phyloP scores from a whole-genome alignment of 2,888 invertebrate genomes.

The Oscheius sp. region DNA sequence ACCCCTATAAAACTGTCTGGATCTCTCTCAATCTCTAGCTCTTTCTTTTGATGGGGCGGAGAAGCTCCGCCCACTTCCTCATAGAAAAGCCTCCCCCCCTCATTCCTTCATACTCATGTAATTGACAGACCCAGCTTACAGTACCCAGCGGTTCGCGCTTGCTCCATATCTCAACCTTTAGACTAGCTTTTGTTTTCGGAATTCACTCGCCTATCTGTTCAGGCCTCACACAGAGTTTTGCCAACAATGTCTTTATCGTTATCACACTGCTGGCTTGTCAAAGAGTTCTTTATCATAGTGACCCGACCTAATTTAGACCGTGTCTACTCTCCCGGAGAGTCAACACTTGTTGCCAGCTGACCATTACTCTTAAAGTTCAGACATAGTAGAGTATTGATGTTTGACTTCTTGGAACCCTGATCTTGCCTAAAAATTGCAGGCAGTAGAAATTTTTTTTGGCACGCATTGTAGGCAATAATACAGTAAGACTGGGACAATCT shows the following conservation, averaged over 20 bases:
- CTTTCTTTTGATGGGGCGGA: constrained; percentile 34
- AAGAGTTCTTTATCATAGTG: constrained; percentile 20
- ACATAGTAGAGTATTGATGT: neutral
- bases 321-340: constrained; percentile 8
- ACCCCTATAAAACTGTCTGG: constrained; percentile 17
- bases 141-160: neutral
- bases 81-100: constrained; percentile 22
- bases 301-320: constrained; percentile 23
- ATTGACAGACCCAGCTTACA: constrained; percentile 19
- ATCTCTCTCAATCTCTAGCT: constrained; percentile 26
- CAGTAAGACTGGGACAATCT: constrained; percentile 13
- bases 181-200: neutral
- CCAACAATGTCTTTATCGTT: constrained; percentile 4
- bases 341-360: constrained; percentile 9
- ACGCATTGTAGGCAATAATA: constrained; percentile 15
- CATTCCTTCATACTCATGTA: constrained; percentile 11
- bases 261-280: constrained; percentile 15
- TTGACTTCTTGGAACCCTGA: neutral
- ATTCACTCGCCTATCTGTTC: neutral
- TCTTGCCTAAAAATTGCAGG: neutral
- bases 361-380: neutral
- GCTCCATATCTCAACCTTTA: neutral
- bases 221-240: neutral
- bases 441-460: neutral
- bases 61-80: constrained; percentile 32